Evolutionary conservation across 2,113 vertebrate genomes (phyloP).

Genomic region (Leptobrachium ailaonicum): DNA sequence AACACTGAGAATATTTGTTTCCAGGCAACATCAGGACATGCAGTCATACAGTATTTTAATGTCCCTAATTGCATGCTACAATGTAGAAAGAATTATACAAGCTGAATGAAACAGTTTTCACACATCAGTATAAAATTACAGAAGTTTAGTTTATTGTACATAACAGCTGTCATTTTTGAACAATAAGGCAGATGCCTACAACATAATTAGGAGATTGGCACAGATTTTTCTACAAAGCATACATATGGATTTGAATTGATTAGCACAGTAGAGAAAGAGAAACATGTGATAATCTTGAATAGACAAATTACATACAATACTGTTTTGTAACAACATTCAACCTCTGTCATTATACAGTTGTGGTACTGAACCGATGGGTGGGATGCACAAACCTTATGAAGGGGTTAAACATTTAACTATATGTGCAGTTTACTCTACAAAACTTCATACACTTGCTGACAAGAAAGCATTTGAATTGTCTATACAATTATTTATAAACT

Average conservation of each 20-base stretch:
- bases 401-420: neutral
- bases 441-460: no score
- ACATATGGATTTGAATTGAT: constrained; percentile 13
- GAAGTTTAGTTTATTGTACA: neutral
- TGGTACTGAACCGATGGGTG: neutral
- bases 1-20: no score
- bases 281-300: neutral
- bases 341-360: no score
- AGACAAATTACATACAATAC: constrained; percentile 6
- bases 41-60: neutral
- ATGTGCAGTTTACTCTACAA: no score
- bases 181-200: neutral
- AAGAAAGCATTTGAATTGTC: no score
- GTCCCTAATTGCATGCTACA: neutral
- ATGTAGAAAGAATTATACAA: neutral
- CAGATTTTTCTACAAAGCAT: constrained; percentile 12
- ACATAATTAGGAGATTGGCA: constrained; percentile 3
- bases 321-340: no score
- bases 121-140: neutral
- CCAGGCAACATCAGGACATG: no score
- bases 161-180: neutral
- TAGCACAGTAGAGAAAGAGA: constrained; percentile 23
- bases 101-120: neutral
- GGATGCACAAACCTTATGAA: constrained; percentile 10
- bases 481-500: no score